Evolutionary conservation across 2,888 invertebrate species (phyloP), one percentile per base, ranked within the genome.

Genomic region (Pristionchus mayeri): DNA sequence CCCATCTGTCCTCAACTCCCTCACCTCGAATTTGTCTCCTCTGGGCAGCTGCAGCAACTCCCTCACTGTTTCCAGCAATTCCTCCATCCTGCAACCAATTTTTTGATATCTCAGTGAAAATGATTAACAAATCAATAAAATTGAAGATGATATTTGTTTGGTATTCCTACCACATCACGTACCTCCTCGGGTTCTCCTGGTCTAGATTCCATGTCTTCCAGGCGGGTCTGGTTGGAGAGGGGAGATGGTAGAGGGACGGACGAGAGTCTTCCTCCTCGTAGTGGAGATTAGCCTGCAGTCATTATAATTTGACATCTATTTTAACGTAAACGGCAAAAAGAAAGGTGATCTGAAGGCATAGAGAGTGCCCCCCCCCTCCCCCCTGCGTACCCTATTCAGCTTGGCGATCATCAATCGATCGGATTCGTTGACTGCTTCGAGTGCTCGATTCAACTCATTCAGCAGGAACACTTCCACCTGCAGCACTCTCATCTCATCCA

Each of bases 121-220:
- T 54, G 7, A 2, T 24, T n/a, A 11, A 6, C 57, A 57, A 11
- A 27, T 57, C n/a, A 1, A 57, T 54, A 18, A 54, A 18, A 7
- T 54, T 54, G 21, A 54, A 54, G n/a, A 54, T n/a, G 21, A 60
- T 3, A 57, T 24, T 24, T 6, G n/a, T 16, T n/a, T 54, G 4
- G 54, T n/a, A n/a, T n/a, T n/a, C n/a, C n/a, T n/a, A n/a, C n/a
- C n/a, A n/a, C n/a, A n/a, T n/a, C n/a, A n/a, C 67, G 21, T 30
- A 67, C 67, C 37, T 67, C 37, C 44, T 60, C 21, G 81, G 81
- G 37, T 82, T 50, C 63, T 82, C 86, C 54, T 87, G 87, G 60
- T 88, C 87, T 44, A 90, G 85, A 84, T 88, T 89, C 89, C 89
- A 90, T 3, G 86, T 88, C 67, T 90, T 90, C 88, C 88, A 90